Conservation (phyloP, 2,113 vertebrate species). For the Oreochromis spilurus region DNA sequence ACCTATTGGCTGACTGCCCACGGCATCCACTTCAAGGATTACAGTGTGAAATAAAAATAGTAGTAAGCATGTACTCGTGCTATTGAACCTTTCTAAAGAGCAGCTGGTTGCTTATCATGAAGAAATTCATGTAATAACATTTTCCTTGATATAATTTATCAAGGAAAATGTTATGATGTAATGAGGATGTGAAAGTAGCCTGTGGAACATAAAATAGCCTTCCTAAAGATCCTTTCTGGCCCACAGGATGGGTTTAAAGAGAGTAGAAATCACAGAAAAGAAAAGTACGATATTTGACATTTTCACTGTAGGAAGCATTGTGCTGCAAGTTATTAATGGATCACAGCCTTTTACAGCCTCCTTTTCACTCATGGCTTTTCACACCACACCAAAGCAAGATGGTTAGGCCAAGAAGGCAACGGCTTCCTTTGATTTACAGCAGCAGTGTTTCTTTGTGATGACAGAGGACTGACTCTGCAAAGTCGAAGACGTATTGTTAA, state of each 20-base stretch:
- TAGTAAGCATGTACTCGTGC: neutral
- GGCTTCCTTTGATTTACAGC: neutral
- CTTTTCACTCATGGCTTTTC: neutral
- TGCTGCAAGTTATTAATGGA: neutral
- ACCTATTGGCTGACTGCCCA: neutral
- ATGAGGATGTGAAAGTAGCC: neutral
- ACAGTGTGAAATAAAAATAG: neutral
- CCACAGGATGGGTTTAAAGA: neutral
- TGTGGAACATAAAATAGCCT: neutral
- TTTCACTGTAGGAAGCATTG: neutral
- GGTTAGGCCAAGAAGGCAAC: neutral
- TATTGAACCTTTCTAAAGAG: neutral
- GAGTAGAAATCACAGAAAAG: neutral
- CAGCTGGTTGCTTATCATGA: neutral
- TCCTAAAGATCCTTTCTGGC: neutral
- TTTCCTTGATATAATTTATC: neutral
- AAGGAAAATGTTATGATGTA: neutral
- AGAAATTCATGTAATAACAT: neutral
- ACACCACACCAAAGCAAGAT: neutral
- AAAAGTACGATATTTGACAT: neutral
- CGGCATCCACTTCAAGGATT: neutral
- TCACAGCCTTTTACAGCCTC: neutral
- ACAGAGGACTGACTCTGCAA: neutral
- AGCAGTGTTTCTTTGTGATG: neutral
- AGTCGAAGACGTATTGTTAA: neutral